A percentile compares a stretch with the other conserved stretches of the same genome.
These are phyloP conservation scores for Alentia gelatinosa DNA, from an alignment of 2,888 invertebrate genomes.

Conservation along the genomic window DNA sequence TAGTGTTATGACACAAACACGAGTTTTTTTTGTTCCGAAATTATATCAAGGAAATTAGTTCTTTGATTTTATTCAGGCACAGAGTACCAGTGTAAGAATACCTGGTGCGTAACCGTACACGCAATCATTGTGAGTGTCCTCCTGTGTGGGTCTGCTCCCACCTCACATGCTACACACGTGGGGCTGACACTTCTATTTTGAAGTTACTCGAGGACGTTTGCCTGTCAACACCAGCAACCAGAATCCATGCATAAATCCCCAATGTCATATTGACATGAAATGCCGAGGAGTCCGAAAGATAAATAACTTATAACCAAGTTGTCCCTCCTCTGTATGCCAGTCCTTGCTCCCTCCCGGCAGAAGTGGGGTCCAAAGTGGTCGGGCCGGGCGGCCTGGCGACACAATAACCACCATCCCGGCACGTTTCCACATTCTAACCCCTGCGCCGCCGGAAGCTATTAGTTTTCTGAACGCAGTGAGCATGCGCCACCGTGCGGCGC, in stretches of 20 bases:
- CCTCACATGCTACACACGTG: too few species aligned
- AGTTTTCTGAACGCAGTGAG: constrained; percentile 6
- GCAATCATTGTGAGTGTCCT: too few species aligned
- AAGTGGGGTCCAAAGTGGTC: neutral
- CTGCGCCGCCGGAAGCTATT: constrained; percentile 27
- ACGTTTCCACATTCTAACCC: constrained; percentile 1
- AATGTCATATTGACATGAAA: constrained; percentile 1
- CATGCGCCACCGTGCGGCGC: constrained; percentile 3
- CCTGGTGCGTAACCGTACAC: too few species aligned
- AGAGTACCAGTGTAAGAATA: too few species aligned
- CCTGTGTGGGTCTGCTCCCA: too few species aligned
- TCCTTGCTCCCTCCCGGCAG: neutral
- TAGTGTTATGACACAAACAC: too few species aligned
- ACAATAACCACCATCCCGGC: neutral
- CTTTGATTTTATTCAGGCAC: too few species aligned
- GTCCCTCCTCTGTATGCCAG: neutral
- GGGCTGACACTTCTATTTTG: constrained; percentile 17
- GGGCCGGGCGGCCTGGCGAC: neutral
- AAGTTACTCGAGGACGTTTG: neutral
- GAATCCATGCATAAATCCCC: constrained; percentile 12
- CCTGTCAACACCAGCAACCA: neutral
- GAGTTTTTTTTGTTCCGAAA: too few species aligned
- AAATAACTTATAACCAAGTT: constrained; percentile 36
- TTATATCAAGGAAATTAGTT: too few species aligned
- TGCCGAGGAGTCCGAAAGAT: neutral